Conservation (phyloP, 2,888 invertebrate species). For the Seira musarum region DNA sequence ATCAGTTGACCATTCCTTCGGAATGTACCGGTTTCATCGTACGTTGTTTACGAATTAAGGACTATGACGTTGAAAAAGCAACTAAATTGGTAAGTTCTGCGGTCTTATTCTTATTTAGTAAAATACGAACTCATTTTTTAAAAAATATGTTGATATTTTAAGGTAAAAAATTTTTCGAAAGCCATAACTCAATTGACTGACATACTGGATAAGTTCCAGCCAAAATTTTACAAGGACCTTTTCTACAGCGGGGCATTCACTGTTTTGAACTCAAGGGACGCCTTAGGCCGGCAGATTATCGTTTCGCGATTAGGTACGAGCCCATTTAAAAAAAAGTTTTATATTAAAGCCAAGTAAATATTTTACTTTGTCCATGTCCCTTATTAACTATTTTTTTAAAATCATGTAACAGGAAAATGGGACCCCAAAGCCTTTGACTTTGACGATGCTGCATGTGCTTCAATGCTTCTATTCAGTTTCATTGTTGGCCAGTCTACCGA, state of each 20-base stretch:
- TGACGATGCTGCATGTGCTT: conserved; percentile 31
- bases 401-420: conserved; percentile 40
- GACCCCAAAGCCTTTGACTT: conserved; percentile 37
- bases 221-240: conserved; percentile 35
- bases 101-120: background rate
- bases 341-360: too few relatives aligned
- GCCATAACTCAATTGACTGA: conserved; percentile 27
- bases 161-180: conserved; percentile 38
- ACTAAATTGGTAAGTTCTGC: conserved; percentile 24
- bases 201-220: conserved; percentile 46
- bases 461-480: conserved; percentile 37
- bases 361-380: too few relatives aligned
- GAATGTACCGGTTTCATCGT: conserved; percentile 40
- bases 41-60: conserved; percentile 44
- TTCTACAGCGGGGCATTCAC: conserved; percentile 29
- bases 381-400: background rate
- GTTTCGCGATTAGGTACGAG: conserved; percentile 37
- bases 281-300: conserved; percentile 37
- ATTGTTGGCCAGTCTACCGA: conserved; percentile 27
- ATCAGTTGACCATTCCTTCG: conserved; percentile 16
- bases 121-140: background rate
- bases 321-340: background rate
- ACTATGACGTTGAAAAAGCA: conserved; percentile 43
- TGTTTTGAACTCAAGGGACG: conserved; percentile 32
- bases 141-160: background rate